Evolutionary conservation across 2,888 invertebrate genomes (phyloP).

Genomic region (Formica aserva): DNA sequence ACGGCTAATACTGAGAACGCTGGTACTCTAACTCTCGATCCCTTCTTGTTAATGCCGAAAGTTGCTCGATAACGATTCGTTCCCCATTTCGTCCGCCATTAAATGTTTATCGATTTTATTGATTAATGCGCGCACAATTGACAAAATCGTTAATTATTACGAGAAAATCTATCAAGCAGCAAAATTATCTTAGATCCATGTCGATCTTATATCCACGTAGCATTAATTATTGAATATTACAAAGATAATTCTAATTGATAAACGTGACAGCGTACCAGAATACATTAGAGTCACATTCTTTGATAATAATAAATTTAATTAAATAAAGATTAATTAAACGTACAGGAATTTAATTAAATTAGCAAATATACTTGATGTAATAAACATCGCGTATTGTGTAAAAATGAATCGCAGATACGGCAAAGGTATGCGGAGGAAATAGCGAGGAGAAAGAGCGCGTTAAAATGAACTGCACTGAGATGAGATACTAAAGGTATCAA

Average conservation of each 20-base stretch:
- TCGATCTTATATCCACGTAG: neutral
- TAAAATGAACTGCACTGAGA: neutral
- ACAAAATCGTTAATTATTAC: neutral
- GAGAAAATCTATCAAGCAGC: neutral
- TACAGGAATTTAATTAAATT: conserved; percentile 46
- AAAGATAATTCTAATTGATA: conserved; percentile 15
- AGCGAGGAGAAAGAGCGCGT: conserved; percentile 1
- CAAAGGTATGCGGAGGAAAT: conserved; percentile 24
- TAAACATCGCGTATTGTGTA: conserved; percentile 35
- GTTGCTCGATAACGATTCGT: conserved; percentile 41
- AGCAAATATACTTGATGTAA: conserved; percentile 22
- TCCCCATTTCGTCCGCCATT: conserved; percentile 8
- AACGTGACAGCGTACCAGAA: neutral
- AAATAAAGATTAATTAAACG: neutral
- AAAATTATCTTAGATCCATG: neutral
- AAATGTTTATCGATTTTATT: conserved; percentile 42
- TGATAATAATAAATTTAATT: conserved; percentile 14
- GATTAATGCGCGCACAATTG: neutral
- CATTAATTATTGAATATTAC: conserved; percentile 5
- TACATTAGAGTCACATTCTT: conserved; percentile 30
- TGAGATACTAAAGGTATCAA: conserved; percentile 32
- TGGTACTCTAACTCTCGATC: conserved; percentile 59
- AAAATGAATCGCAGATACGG: conserved; percentile 36
- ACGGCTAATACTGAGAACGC: conserved; percentile 65
- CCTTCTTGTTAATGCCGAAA: conserved; percentile 47